Evolutionary conservation across 2,113 vertebrate genomes (phyloP).

Genomic region (Halichoeres trimaculatus): DNA sequence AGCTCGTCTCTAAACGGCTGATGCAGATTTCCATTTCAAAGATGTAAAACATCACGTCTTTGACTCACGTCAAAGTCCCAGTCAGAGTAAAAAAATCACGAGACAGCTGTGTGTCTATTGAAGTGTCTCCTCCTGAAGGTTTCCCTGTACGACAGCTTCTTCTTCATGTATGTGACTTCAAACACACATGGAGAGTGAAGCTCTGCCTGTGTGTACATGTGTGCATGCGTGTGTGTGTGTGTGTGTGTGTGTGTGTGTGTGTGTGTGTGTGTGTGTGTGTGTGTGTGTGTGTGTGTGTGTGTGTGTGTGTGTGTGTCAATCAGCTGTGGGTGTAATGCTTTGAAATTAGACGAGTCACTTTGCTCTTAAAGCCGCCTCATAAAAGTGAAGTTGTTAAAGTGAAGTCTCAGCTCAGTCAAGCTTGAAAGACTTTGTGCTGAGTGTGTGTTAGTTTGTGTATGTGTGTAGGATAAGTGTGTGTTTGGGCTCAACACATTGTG

Average conservation of each 20-base stretch:
- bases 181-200: background rate
- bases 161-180: slow-evolving; percentile 9
- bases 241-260: background rate
- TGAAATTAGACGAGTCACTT: slow-evolving; percentile 5
- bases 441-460: background rate
- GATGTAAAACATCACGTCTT: slow-evolving; percentile 13
- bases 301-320: background rate
- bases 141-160: background rate
- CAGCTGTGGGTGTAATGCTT: background rate
- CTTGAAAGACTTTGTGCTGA: background rate
- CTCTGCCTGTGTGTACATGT: too few species aligned
- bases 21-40: slow-evolving; percentile 14
- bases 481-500: too few species aligned
- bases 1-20: slow-evolving; percentile 7
- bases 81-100: background rate
- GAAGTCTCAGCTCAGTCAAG: background rate
- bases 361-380: background rate
- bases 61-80: slow-evolving; percentile 10
- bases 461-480: too few species aligned
- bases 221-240: too few species aligned
- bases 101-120: background rate
- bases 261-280: background rate
- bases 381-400: background rate
- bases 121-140: slow-evolving; percentile 3
- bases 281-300: too few species aligned